phyloP scores from a whole-genome alignment of 2,113 vertebrate species.

The Datnioides undecimradiatus region DNA sequence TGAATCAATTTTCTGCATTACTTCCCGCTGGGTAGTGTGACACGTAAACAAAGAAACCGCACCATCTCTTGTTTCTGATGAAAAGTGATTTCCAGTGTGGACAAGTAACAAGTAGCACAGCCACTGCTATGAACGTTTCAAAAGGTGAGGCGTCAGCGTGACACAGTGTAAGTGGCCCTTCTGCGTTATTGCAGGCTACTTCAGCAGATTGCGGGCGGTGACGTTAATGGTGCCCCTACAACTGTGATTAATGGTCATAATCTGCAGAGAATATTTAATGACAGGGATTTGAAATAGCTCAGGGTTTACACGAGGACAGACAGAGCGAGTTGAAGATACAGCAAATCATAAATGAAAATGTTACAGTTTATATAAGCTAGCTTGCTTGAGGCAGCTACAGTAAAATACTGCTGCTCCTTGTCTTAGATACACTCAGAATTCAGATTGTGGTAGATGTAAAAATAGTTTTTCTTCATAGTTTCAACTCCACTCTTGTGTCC shows the following conservation, averaged over 20 bases:
- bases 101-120: not conserved
- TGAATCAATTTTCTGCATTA: not conserved
- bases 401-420: too few relatives aligned
- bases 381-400: not conserved
- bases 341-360: not conserved
- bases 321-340: not conserved
- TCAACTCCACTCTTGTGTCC: not conserved
- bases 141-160: not conserved
- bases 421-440: too few relatives aligned
- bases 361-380: not conserved
- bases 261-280: constrained; percentile 87
- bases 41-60: not conserved
- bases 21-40: not conserved
- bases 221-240: constrained; percentile 27
- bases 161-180: not conserved
- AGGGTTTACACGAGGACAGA: constrained; percentile 84
- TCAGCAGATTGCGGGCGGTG: not conserved
- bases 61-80: not conserved
- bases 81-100: not conserved
- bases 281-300: constrained; percentile 86
- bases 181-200: not conserved
- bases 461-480: not conserved
- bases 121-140: not conserved
- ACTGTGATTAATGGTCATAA: constrained; percentile 88
- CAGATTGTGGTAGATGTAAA: too few relatives aligned